A percentile compares a stretch with the other conserved stretches of the same genome.
Conservation (phyloP, 2,888 invertebrate species). For the Yponomeuta plumbellus region DNA sequence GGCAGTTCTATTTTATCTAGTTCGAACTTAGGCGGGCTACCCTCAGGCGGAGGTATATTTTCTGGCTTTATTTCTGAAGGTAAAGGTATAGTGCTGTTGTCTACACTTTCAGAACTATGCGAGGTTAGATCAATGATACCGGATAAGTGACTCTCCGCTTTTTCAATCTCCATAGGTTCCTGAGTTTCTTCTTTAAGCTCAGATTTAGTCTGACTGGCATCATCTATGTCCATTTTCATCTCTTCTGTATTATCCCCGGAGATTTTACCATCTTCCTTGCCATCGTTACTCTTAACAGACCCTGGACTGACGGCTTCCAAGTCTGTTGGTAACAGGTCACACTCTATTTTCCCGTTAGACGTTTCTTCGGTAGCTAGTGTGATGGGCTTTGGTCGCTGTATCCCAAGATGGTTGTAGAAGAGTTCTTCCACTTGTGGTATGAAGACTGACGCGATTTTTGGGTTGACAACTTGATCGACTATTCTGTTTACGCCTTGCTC, state of each 20-base stretch:
- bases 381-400: constrained; percentile 80
- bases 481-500: constrained; percentile 95
- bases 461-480: constrained; percentile 96
- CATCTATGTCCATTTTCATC: constrained; percentile 36
- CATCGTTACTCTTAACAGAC: constrained; percentile 80
- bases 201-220: constrained; percentile 26
- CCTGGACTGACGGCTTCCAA: constrained; percentile 89
- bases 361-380: constrained; percentile 45
- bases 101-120: constrained; percentile 46
- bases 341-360: constrained; percentile 53
- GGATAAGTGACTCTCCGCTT: constrained; percentile 69
- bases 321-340: constrained; percentile 83
- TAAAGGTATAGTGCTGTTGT: constrained; percentile 49
- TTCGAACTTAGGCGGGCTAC: constrained; percentile 66
- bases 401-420: constrained; percentile 90
- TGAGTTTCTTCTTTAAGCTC: constrained; percentile 37
- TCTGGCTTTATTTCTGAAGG: constrained; percentile 55
- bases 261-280: constrained; percentile 38
- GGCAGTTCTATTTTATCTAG: constrained; percentile 54
- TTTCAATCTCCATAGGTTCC: constrained; percentile 50
- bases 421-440: constrained; percentile 94
- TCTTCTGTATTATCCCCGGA: constrained; percentile 24
- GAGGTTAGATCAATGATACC: constrained; percentile 61
- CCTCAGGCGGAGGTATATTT: constrained; percentile 44
- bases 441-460: constrained; percentile 91